Conservation (phyloP, 2,113 vertebrate genomes). For the Choloepus hoffmanni region DNA sequence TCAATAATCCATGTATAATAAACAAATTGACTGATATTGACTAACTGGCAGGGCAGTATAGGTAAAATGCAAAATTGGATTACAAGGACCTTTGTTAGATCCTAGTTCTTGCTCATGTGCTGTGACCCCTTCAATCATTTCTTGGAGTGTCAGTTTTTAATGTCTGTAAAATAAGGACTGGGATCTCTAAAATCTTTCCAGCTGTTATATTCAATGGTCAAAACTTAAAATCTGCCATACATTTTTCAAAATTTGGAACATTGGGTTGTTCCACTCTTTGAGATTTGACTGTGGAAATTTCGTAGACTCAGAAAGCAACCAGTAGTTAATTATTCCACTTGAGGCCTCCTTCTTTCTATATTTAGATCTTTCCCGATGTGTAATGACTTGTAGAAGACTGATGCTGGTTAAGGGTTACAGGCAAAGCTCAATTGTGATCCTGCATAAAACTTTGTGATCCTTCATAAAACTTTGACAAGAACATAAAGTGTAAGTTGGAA, state of each 20-base stretch:
- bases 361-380: neutral
- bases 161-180: neutral
- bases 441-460: neutral
- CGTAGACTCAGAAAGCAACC: slow-evolving; percentile 3
- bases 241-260: slow-evolving; percentile 8
- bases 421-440: neutral
- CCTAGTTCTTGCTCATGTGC: neutral
- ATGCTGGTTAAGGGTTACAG: neutral
- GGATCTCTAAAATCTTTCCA: neutral
- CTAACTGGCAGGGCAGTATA: neutral
- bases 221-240: neutral
- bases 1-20: neutral
- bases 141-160: neutral
- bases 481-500: neutral
- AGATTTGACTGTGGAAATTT: neutral
- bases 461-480: neutral
- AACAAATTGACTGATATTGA: neutral
- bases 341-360: neutral
- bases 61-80: neutral
- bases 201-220: neutral
- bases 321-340: neutral
- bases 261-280: neutral
- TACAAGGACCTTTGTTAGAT: neutral
- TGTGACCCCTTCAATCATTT: neutral
- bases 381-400: neutral